Conservation (phyloP, 2,888 invertebrate genomes). For the Acrobasis repandana region DNA sequence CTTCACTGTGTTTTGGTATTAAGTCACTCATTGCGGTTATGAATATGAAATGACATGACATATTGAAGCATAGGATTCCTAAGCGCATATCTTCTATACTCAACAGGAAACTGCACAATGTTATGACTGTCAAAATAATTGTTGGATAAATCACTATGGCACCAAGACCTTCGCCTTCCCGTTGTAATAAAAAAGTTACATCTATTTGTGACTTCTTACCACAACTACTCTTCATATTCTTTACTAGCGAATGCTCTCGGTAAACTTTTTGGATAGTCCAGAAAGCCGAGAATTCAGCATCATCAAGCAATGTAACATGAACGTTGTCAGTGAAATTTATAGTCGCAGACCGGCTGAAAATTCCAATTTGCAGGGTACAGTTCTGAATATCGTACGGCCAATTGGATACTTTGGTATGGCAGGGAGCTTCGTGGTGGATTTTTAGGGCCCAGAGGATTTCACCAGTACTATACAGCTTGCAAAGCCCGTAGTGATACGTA, state of each 20-base stretch:
- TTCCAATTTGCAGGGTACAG: constrained; percentile 37
- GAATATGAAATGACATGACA: constrained; percentile 34
- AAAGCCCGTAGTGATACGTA: constrained; percentile 22
- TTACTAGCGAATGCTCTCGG: not conserved
- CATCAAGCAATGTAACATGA: not conserved
- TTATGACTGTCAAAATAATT: constrained; percentile 32
- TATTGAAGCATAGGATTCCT: constrained; percentile 31
- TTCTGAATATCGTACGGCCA: constrained; percentile 43
- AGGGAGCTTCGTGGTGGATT: constrained; percentile 24
- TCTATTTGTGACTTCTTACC: not conserved
- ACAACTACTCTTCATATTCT: not conserved
- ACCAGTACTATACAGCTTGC: constrained; percentile 30
- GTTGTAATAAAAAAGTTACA: constrained; percentile 29
- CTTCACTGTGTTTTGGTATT: constrained; percentile 23
- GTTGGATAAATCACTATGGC: constrained; percentile 34
- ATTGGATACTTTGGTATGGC: constrained; percentile 31
- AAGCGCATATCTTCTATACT: constrained; percentile 32
- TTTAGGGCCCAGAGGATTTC: constrained; percentile 18
- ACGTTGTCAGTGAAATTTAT: not conserved
- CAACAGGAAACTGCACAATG: constrained; percentile 29
- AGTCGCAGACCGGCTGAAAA: constrained; percentile 2
- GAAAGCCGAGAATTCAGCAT: constrained; percentile 23
- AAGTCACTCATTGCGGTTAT: constrained; percentile 17
- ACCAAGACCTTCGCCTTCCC: constrained; percentile 30
- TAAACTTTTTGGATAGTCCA: constrained; percentile 37